Evolutionary conservation across 2,888 invertebrate species (phyloP), one percentile per base, ranked within the genome.

Genomic region (Fabriciana adippe): DNA sequence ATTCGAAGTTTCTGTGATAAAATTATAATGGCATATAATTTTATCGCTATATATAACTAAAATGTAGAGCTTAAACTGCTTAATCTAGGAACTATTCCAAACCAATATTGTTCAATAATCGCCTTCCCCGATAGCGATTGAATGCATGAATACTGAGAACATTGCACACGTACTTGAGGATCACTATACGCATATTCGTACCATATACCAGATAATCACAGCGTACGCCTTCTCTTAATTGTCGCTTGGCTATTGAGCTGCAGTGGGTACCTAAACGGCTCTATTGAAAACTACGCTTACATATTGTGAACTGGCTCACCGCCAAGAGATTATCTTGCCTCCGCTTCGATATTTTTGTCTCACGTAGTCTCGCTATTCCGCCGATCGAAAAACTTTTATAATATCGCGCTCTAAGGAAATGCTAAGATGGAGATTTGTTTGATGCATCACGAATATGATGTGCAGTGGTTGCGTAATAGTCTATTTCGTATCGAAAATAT

Each of bases 341-440:
- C 45, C 62, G 54, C 50, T 57, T 35, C 56, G 55, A 65, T 69
- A 57, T 69, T 62, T 69, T 62, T 68, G 64, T 56, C 68, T 68
- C 68, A 68, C 68, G 67, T 64, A 67, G 68, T 54, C 55, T 21
- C 48, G n/a, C 80, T 77, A 88, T 91, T 88, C 86, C 83, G 82
- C 78, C 86, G 83, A 90, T 90, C 86, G 91, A 89, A 90, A 91
- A 92, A 91, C 89, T 92, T 92, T 92, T 90, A 89, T 90, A 89
- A 91, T 91, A 91, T 90, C 89, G 85, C 80, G 79, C 83, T 64
- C 64, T 59, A 65, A 55, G 60, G 64, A 67, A 69, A 65, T 65
- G 53, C 63, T 65, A 60, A 64, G 64, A 65, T 57, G 57, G 57
- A 51, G 57, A 68, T 60, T 67, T 57, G 65, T 48, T 59, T 65